Conservation (phyloP, 1,140 invertebrate genomes). For the Lucilia cuprina region DNA sequence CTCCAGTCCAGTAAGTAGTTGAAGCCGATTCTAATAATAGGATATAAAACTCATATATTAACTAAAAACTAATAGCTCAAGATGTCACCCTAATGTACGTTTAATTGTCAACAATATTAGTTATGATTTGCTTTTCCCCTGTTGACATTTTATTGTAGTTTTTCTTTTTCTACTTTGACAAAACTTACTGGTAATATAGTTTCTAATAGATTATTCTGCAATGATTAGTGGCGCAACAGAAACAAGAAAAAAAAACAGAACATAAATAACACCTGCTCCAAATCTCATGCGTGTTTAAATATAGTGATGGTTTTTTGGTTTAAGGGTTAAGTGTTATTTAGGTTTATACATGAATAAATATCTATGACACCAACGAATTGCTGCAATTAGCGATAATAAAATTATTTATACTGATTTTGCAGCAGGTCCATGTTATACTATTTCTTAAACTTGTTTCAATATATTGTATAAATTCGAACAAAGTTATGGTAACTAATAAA, state of each 20-base stretch:
- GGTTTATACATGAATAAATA: neutral
- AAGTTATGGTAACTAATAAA: too few relatives aligned
- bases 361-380: neutral
- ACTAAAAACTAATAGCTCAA: too few relatives aligned
- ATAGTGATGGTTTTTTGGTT: constrained; percentile 1
- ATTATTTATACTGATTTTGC: neutral
- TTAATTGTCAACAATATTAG: neutral
- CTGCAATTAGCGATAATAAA: too few relatives aligned
- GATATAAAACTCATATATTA: too few relatives aligned
- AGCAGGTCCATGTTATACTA: neutral
- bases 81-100: neutral
- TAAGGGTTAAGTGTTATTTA: neutral
- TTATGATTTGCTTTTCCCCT: neutral
- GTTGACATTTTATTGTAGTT: neutral
- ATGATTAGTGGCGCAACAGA: constrained; percentile 31
- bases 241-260: neutral
- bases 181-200: neutral
- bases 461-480: too few relatives aligned
- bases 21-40: too few relatives aligned
- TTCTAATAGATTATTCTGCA: constrained; percentile 39
- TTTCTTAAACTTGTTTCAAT: neutral
- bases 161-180: neutral
- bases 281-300: constrained; percentile 35
- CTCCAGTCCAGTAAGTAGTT: too few relatives aligned
- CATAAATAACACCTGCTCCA: constrained; percentile 36